Percentiles rank a stretch among this genome's conserved stretches.
Evolutionary conservation across 2,113 vertebrate genomes (phyloP).

Genomic region (Salminus brasiliensis): DNA sequence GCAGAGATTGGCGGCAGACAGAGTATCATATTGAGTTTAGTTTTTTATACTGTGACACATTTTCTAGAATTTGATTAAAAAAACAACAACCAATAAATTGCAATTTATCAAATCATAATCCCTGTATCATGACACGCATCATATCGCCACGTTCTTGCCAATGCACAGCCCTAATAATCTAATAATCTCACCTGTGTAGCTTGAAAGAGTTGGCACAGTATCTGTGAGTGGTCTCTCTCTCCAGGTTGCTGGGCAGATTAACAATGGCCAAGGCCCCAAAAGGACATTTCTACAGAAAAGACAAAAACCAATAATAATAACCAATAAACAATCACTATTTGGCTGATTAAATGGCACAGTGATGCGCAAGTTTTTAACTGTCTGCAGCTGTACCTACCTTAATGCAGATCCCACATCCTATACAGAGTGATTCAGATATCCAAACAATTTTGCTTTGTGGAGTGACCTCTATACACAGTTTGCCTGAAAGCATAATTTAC

Average conservation of each 20-base stretch:
- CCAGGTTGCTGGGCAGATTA: conserved; percentile 97
- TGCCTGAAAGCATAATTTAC: conserved; percentile 75
- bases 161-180: too few relatives aligned
- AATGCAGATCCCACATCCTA: conserved; percentile 98
- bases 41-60: too few relatives aligned
- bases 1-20: too few relatives aligned
- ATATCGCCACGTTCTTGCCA: too few relatives aligned
- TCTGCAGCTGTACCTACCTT: conserved; percentile 78
- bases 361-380: too few relatives aligned
- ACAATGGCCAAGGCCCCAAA: conserved; percentile 97
- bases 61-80: too few relatives aligned
- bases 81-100: too few relatives aligned
- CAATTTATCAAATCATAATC: too few relatives aligned
- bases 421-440: conserved; percentile 98
- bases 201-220: conserved; percentile 99
- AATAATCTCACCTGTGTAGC: conserved; percentile 85
- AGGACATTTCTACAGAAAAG: conserved; percentile 89
- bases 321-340: background rate
- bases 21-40: too few relatives aligned
- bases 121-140: too few relatives aligned
- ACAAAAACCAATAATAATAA: background rate
- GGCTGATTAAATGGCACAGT: background rate
- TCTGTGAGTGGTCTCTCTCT: conserved; percentile 98
- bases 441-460: conserved; percentile 91
- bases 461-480: conserved; percentile 95